Conservation (phyloP, 2,113 vertebrate genomes). For the Cochlearius cochlearius region DNA sequence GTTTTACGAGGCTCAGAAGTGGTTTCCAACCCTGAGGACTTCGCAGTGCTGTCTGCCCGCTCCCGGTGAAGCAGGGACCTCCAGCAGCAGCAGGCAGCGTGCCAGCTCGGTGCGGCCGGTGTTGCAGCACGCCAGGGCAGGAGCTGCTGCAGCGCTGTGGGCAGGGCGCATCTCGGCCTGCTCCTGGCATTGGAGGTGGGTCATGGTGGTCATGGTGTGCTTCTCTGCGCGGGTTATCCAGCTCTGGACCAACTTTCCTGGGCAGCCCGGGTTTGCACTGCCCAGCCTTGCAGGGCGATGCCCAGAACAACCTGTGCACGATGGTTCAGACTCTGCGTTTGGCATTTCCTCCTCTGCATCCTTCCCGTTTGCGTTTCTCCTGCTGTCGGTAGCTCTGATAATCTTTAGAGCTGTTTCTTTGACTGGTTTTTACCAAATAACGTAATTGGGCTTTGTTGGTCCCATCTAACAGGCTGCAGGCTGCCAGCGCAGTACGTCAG, state of each 20-base stretch:
- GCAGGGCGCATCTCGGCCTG: not conserved
- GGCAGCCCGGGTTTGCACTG: not conserved
- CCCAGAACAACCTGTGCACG: not conserved
- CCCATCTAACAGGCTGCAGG: not conserved
- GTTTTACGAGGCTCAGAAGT: not conserved
- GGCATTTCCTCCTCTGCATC: not conserved
- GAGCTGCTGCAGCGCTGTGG: not conserved
- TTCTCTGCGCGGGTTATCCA: not conserved
- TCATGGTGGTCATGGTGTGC: rapidly evolving
- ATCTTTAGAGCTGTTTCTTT: not conserved
- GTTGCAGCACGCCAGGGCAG: not conserved
- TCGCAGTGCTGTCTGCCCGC: rapidly evolving
- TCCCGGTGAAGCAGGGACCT: rapidly evolving
- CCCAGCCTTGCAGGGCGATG: not conserved
- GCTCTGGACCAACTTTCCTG: rapidly evolving
- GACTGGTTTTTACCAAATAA: not conserved
- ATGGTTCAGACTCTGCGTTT: not conserved
- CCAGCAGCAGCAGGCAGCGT: not conserved
- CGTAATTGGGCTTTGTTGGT: not conserved
- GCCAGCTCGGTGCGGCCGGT: not conserved
- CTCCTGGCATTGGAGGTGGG: not conserved
- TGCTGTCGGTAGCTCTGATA: not conserved
- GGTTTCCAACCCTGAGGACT: not conserved
- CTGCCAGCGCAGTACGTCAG: not conserved
- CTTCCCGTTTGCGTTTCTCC: not conserved